Base-by-base conservation (phyloP, 2,113 vertebrate species). In the Actinemys pallida region DNA sequence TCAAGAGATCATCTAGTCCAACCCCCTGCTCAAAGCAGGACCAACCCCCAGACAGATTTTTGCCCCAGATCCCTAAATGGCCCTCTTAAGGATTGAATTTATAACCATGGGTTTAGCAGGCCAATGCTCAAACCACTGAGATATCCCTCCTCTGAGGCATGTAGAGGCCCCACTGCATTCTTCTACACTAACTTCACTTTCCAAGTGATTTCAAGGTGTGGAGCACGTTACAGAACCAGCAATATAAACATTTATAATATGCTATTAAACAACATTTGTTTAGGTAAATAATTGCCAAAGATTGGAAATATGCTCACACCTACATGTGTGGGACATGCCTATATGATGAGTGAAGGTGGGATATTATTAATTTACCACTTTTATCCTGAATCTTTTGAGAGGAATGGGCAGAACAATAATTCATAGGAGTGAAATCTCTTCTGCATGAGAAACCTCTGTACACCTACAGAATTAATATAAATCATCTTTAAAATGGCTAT, bases 341-440 rank as follows among this genome's bases (percentile, higher is more conserved):
- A n/a, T 72, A 72, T 72, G 35, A 69, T n/a, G n/a, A 39, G n/a
- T 84, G 5, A 93, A 8, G 57, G 47, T 35, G 20, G 39, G 54
- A 7, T 49, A 16, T 20, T 39, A 78, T 47, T 27, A 13, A 0
- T 76, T 91, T 47, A 52, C 83, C 5, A 76, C 2, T 93, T 90
- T 90, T 39, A 42, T 83, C 4, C 6, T 59, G 29, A 95, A 45
- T 78, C 65, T 90, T 94, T 90, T 89, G 12, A 25, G 56, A 78
- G 5, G 39, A 54, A 56, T 81, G 82, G 11, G 31, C 20, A 2
- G 6, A 89, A 31, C 59, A 65, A 19, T 9, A 2, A 27, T 83
- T 84, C 85, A 39, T 86, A 86, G 8, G 42, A 75, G 84, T 50
- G 13, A 91, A 84, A 83, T 47, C 22, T 88, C 6, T 1, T 1